Conservation (phyloP, 1,140 invertebrate genomes). For the Procambarus virginalis region DNA sequence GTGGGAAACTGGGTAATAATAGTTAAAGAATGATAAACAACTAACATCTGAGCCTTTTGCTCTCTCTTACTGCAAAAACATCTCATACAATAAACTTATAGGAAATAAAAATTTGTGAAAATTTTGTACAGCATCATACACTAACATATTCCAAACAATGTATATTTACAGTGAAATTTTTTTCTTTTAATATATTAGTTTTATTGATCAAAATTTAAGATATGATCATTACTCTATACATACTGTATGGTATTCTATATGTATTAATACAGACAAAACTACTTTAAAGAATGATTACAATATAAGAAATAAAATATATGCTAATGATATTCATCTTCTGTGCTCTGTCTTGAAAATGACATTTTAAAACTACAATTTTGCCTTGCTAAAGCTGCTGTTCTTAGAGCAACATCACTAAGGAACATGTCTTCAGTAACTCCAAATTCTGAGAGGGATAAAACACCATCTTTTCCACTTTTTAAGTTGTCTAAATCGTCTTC, state of each 20-base stretch:
- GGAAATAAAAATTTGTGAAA: no score
- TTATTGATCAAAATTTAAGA: no score
- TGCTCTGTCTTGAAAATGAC: constrained; percentile 57
- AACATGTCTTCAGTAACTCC: constrained; percentile 59
- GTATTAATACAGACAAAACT: background rate
- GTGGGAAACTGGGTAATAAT: no score
- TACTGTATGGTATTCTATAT: background rate
- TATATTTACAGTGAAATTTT: no score
- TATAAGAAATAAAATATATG: background rate
- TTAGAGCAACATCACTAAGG: constrained; percentile 63
- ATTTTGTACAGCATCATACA: no score
- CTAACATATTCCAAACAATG: no score
- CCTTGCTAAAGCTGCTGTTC: constrained; percentile 61
- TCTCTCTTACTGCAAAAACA: no score
- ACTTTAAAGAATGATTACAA: background rate
- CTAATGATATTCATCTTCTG: constrained; percentile 64
- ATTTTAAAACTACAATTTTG: constrained; percentile 65
- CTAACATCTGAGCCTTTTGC: no score
- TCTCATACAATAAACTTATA: no score
- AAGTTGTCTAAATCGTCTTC: background rate
- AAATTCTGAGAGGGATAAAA: constrained; percentile 45
- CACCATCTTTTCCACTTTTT: constrained; percentile 25
- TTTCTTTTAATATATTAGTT: no score
- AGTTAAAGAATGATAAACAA: no score
- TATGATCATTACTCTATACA: no score